Evolutionary conservation across 2,888 invertebrate species (phyloP).

Genomic region (Micoletzkya japonica): DNA sequence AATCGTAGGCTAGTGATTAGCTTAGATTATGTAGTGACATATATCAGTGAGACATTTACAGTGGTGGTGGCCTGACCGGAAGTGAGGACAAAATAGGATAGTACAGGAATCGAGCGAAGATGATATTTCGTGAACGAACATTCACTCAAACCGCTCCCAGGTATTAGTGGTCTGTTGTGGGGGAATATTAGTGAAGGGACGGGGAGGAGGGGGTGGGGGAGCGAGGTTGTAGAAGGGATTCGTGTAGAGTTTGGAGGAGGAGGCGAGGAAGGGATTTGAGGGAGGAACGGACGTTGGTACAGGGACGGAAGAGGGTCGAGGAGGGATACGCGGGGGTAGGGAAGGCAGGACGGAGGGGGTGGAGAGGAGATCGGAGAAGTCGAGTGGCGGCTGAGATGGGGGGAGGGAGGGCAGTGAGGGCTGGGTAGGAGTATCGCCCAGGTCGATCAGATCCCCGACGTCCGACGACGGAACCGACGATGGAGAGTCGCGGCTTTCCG

Average conservation of each 20-base stretch:
- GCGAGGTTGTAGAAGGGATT: constrained; percentile 25
- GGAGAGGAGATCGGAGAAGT: constrained; percentile 23
- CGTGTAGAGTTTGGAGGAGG: not conserved
- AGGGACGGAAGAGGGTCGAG: not conserved
- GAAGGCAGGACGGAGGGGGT: not conserved
- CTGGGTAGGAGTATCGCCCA: constrained; percentile 21
- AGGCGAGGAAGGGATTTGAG: not conserved
- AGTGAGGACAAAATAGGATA: no score
- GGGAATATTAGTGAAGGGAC: not conserved
- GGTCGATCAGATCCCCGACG: constrained; percentile 20
- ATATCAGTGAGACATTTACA: not conserved
- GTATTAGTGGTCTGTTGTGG: not conserved
- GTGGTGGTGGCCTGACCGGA: no score
- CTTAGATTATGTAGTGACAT: not conserved
- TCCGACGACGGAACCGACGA: not conserved
- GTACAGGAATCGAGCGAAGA: no score
- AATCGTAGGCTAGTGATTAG: no score
- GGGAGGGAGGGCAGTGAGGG: not conserved
- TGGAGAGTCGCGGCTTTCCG: constrained; percentile 5
- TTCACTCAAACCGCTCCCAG: constrained; percentile 24
- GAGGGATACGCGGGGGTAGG: not conserved
- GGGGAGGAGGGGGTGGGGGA: not conserved
- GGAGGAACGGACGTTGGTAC: not conserved
- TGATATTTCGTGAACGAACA: no score
- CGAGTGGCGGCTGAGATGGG: not conserved